Conservation (phyloP, 2,797 vertebrate species). For the Pantherophis alleghaniensis region DNA sequence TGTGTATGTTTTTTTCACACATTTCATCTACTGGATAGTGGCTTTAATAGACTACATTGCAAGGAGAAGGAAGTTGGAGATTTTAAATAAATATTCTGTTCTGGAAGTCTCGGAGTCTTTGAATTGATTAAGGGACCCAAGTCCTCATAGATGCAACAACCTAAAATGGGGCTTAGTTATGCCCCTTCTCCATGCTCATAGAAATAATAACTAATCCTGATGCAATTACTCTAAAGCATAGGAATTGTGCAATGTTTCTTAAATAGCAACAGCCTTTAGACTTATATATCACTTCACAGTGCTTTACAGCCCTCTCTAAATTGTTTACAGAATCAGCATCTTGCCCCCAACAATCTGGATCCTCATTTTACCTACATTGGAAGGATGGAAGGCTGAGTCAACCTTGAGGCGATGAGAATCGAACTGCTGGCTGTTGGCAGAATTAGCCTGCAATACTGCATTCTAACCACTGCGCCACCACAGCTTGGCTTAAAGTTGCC, state of each 20-base stretch:
- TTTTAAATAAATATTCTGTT: not conserved
- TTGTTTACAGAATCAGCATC: not conserved
- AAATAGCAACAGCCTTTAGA: not conserved
- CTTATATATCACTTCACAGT: not conserved
- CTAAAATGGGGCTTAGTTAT: not conserved
- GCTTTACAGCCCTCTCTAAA: not conserved
- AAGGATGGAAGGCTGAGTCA: not conserved
- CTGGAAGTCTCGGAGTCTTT: not conserved
- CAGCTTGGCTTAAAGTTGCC: no score
- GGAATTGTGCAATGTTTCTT: not conserved
- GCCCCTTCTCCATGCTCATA: not conserved
- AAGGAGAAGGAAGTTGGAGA: not conserved
- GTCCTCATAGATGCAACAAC: not conserved
- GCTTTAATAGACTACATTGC: not conserved
- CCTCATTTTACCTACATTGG: not conserved
- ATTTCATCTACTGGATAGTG: not conserved
- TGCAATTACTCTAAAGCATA: not conserved
- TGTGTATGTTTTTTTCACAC: not conserved
- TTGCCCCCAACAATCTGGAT: not conserved
- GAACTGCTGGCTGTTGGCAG: not conserved
- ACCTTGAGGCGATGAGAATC: not conserved
- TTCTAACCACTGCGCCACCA: not conserved
- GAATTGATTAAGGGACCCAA: not conserved
- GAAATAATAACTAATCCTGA: not conserved
- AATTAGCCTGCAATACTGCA: no score